A percentile compares a stretch with the other conserved stretches of the same genome.
Conservation (phyloP, 2,888 invertebrate genomes). For the Macropis europaea region DNA sequence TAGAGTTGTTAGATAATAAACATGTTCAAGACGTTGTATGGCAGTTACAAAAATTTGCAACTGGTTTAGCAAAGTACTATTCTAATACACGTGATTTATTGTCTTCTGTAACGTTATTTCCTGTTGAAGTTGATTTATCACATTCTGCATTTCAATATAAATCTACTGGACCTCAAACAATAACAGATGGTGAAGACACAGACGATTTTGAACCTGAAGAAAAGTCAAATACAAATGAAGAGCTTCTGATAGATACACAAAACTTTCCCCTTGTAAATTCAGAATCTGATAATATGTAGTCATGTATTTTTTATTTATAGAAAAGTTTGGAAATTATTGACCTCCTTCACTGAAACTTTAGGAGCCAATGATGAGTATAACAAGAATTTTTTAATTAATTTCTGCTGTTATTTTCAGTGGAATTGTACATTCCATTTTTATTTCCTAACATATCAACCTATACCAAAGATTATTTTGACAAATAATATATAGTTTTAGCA, state of each 20-base stretch:
- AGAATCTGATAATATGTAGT: constrained; percentile 53
- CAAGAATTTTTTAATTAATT: not conserved
- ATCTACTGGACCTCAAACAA: constrained; percentile 80
- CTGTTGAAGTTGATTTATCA: constrained; percentile 97
- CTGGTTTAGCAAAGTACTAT: constrained; percentile 89
- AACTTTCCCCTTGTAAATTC: constrained; percentile 42
- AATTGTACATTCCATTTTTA: not conserved
- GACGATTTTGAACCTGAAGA: constrained; percentile 54
- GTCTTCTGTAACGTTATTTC: constrained; percentile 90
- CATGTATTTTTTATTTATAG: not conserved
- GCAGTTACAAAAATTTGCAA: constrained; percentile 90
- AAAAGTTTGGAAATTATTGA: not conserved
- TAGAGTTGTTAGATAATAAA: constrained; percentile 98
- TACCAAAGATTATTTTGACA: constrained; percentile 30
- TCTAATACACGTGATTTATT: constrained; percentile 89
- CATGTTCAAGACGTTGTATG: constrained; percentile 97
- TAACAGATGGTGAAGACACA: constrained; percentile 68
- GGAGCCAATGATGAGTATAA: not conserved
- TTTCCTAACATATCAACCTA: not conserved
- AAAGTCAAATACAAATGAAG: constrained; percentile 44
- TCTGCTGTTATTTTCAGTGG: not conserved
- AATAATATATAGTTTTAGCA: not conserved
- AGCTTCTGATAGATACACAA: constrained; percentile 58
- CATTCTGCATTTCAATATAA: constrained; percentile 96
- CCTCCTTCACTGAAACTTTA: not conserved